Percentiles rank a stretch among this genome's conserved stretches.
Conservation (phyloP, 2,797 vertebrate species). For the Myripristis murdjan region DNA sequence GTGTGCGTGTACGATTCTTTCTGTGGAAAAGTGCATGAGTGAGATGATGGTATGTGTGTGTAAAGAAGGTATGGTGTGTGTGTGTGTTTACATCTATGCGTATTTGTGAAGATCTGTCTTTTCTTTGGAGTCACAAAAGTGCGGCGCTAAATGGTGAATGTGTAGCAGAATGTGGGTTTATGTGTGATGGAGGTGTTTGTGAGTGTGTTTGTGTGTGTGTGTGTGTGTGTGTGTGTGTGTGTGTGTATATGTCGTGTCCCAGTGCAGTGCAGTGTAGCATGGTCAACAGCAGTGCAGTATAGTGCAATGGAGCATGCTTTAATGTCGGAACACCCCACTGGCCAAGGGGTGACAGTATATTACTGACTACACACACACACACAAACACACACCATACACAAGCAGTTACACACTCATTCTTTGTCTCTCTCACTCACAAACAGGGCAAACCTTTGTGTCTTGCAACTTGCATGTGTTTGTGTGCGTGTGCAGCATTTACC, state of each 20-base stretch:
- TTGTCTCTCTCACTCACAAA: constrained; percentile 5
- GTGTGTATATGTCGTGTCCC: background rate
- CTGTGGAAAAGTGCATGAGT: background rate
- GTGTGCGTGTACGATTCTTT: background rate
- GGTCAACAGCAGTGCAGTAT: constrained; percentile 7
- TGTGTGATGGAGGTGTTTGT: too few relatives aligned
- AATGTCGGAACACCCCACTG: constrained; percentile 31
- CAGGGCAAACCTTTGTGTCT: background rate
- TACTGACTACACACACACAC: constrained; percentile 28
- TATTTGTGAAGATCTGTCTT: background rate
- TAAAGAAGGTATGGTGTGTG: background rate
- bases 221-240: background rate
- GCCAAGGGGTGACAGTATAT: constrained; percentile 8
- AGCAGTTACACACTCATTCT: constrained; percentile 7
- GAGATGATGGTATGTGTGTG: too few relatives aligned
- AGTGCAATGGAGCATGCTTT: constrained; percentile 40
- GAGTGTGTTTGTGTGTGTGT: constrained; percentile 4
- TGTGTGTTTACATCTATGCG: background rate
- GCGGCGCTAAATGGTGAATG: background rate
- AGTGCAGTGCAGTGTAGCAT: background rate
- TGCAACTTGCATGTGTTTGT: background rate
- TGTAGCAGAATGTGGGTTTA: background rate
- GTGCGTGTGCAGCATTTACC: background rate
- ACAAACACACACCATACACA: constrained; percentile 15
- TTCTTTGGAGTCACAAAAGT: background rate